Evolutionary conservation across 2,797 vertebrate species (phyloP).

Genomic region (Malurus splendens): DNA sequence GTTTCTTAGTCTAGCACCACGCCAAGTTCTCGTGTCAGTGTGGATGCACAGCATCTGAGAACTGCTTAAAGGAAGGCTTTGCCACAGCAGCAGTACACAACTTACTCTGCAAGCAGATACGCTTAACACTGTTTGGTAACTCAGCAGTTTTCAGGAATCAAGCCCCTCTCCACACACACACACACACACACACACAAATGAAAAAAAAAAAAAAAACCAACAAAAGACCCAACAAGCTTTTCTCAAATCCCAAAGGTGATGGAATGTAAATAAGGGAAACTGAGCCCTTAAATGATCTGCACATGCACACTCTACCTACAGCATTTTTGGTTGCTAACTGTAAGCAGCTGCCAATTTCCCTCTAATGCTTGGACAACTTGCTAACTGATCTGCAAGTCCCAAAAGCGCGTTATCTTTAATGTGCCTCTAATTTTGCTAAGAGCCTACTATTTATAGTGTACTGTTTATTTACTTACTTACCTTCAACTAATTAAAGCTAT

Average conservation of each 20-base stretch:
- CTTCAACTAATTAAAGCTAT: constrained; percentile 53
- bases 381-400: constrained; percentile 64
- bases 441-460: constrained; percentile 59
- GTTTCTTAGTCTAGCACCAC: constrained; percentile 13
- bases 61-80: not conserved
- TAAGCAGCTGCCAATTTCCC: constrained; percentile 59
- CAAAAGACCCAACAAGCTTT: not conserved
- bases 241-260: constrained; percentile 15
- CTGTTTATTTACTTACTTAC: constrained; percentile 58
- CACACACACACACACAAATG: not conserved
- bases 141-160: not conserved
- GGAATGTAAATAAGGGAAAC: constrained; percentile 43
- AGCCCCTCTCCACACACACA: not conserved
- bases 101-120: not conserved
- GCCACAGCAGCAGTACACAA: not conserved
- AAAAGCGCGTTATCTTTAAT: constrained; percentile 63
- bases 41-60: not conserved
- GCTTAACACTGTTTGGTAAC: not conserved
- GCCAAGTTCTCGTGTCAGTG: constrained; percentile 40
- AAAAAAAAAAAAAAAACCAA: not conserved
- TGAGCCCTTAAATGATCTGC: constrained; percentile 29
- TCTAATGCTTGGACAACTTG: constrained; percentile 35
- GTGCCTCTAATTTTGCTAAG: constrained; percentile 61
- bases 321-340: constrained; percentile 53
- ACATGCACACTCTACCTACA: constrained; percentile 46